phyloP scores from a whole-genome alignment of 2,113 vertebrate genomes.

The Helogale parvula region DNA sequence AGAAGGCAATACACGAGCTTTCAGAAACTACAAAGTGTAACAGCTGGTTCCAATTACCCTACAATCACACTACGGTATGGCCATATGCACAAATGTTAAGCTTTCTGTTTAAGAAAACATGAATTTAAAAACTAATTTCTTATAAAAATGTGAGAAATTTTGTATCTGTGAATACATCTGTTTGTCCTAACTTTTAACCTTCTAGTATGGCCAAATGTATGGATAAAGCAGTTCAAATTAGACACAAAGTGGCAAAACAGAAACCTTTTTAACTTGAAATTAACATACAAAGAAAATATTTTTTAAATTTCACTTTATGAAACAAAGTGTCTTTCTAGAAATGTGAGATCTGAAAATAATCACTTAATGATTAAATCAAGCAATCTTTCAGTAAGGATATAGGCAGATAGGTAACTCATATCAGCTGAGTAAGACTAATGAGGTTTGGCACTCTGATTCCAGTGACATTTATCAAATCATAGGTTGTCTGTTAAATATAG shows the following conservation, averaged over 20 bases:
- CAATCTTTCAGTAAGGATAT: neutral
- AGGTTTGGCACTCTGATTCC: slow-evolving; percentile 60
- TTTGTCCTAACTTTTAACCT: slow-evolving; percentile 75
- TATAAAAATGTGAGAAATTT: slow-evolving; percentile 68
- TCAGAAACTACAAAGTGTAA: slow-evolving; percentile 77
- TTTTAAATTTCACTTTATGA: neutral
- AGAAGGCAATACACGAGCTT: slow-evolving; percentile 66
- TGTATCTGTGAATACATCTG: slow-evolving; percentile 65
- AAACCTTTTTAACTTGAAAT: slow-evolving; percentile 28
- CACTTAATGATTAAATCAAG: slow-evolving; percentile 13
- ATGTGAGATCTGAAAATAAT: neutral
- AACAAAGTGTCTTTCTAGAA: slow-evolving; percentile 63
- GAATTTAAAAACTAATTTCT: slow-evolving; percentile 78
- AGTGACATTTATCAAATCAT: slow-evolving; percentile 83
- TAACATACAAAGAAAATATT: neutral
- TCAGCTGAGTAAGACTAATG: slow-evolving; percentile 72
- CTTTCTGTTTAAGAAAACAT: slow-evolving; percentile 78
- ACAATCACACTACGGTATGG: slow-evolving; percentile 67
- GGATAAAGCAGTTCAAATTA: slow-evolving; percentile 17
- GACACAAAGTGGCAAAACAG: neutral
- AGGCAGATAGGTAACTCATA: slow-evolving; percentile 39
- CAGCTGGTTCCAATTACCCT: slow-evolving; percentile 87
- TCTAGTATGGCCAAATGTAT: slow-evolving; percentile 28
- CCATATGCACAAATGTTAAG: slow-evolving; percentile 77
- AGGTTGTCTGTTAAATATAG: slow-evolving; percentile 63